These are phyloP conservation scores for Neoniphon sammara DNA, from an alignment of 2,797 vertebrate genomes.

Conservation along the genomic window DNA sequence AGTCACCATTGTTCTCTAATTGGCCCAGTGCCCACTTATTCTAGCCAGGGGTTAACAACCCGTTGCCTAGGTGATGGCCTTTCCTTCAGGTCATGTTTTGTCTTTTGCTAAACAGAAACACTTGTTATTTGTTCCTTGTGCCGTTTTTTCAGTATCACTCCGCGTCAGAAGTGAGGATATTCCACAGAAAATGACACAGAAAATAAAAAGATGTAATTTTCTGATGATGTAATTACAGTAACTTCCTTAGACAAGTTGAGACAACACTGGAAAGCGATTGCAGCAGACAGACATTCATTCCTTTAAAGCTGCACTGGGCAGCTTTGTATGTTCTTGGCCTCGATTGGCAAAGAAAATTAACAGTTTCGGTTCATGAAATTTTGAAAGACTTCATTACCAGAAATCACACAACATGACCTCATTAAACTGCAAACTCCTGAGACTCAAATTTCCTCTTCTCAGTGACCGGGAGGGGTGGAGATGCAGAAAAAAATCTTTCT, in stretches of 20 bases:
- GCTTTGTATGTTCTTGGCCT: no score
- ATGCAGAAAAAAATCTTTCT: no score
- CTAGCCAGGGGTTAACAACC: not conserved
- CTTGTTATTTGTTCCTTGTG: not conserved
- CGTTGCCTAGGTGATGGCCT: not conserved
- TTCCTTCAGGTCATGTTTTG: not conserved
- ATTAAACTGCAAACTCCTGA: no score
- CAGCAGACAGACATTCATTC: not conserved
- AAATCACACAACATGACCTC: no score
- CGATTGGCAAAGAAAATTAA: no score
- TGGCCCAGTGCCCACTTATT: not conserved
- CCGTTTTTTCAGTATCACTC: not conserved
- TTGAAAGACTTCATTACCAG: no score
- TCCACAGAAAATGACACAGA: not conserved
- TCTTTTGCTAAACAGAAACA: conserved; percentile 1
- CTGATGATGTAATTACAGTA: not conserved
- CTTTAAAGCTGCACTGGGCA: not conserved
- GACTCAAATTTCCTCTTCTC: no score
- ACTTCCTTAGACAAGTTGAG: not conserved
- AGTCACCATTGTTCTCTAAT: conserved; percentile 5
- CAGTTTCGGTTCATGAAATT: no score
- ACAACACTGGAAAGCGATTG: not conserved
- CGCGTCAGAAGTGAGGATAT: not conserved
- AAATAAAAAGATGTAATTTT: not conserved
- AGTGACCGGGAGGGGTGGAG: no score